Conservation (phyloP, 2,888 invertebrate genomes). For the Lasioglossum zephyrum region DNA sequence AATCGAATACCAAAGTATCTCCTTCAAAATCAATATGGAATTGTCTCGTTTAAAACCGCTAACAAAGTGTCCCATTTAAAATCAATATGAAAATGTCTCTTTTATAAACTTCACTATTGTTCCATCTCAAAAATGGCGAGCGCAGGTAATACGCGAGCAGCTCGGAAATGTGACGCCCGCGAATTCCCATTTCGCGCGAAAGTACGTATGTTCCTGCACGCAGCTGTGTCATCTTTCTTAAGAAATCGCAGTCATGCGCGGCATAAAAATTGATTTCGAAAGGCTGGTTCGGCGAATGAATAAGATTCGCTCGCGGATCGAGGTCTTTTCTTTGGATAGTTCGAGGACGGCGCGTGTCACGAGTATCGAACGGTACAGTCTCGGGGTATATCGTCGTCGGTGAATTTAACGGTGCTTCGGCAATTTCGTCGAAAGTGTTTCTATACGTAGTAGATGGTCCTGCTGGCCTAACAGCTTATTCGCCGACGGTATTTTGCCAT, state of each 20-base stretch:
- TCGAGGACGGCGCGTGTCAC: not conserved
- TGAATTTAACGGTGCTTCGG: conserved; percentile 36
- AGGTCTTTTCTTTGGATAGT: not conserved
- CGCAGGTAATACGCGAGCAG: not conserved
- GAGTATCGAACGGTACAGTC: conserved; percentile 33
- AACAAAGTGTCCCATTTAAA: not conserved
- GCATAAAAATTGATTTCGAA: conserved; percentile 3
- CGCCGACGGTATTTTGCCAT: conserved; percentile 23
- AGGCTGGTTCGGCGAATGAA: not conserved
- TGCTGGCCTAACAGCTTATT: conserved; percentile 9
- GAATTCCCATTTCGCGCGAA: not conserved
- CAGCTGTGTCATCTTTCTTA: not conserved
- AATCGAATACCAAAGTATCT: no score
- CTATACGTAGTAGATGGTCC: not conserved
- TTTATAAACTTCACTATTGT: not conserved
- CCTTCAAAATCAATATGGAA: no score
- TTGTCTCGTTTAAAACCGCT: no score
- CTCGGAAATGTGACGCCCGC: not conserved
- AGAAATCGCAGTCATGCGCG: not conserved
- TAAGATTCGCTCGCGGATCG: not conserved
- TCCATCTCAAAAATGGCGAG: not conserved
- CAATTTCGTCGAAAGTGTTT: conserved; percentile 25
- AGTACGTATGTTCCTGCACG: not conserved
- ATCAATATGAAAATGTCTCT: not conserved
- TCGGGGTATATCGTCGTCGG: not conserved